A percentile compares a stretch with the other conserved stretches of the same genome.
Conservation (phyloP, 2,888 invertebrate species). For the Hololepta plana region DNA sequence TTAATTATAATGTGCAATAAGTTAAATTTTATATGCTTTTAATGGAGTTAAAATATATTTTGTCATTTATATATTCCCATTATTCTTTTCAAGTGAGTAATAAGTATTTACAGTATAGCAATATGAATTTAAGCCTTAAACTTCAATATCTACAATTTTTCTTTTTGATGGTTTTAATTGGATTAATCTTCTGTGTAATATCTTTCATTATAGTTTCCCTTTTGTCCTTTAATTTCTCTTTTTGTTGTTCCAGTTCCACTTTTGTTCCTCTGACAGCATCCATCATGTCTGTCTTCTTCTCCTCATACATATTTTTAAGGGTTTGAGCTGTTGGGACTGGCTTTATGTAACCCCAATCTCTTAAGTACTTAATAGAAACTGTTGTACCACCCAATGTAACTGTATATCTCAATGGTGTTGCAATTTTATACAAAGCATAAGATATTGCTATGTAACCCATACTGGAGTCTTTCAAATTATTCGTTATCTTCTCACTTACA, state of each 20-base stretch:
- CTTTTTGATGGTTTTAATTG: conserved; percentile 10
- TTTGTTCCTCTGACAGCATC: conserved; percentile 39
- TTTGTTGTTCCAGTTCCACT: conserved; percentile 26
- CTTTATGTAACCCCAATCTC: conserved; percentile 62
- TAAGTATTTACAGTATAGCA: too few relatives aligned
- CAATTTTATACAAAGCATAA: conserved; percentile 85
- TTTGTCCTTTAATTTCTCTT: conserved; percentile 18
- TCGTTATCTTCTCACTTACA: conserved; percentile 59
- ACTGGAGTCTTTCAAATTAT: conserved; percentile 55
- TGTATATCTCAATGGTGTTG: conserved; percentile 81
- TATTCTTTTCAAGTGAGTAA: too few relatives aligned
- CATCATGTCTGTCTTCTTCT: conserved; percentile 40
- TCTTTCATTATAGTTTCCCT: conserved; percentile 32
- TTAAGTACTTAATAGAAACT: conserved; percentile 62
- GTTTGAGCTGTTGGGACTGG: conserved; percentile 54
- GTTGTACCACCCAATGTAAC: conserved; percentile 84
- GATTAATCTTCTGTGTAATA: conserved; percentile 19
- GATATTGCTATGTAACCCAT: conserved; percentile 83
- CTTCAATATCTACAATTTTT: too few relatives aligned
- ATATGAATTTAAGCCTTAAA: too few relatives aligned
- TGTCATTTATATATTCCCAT: too few relatives aligned
- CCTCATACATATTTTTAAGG: conserved; percentile 42
- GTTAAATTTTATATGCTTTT: too few relatives aligned
- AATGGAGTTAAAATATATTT: too few relatives aligned
- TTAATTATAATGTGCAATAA: too few relatives aligned